phyloP scores from a whole-genome alignment of 1,140 invertebrate species.

The Eriocheir sinensis region DNA sequence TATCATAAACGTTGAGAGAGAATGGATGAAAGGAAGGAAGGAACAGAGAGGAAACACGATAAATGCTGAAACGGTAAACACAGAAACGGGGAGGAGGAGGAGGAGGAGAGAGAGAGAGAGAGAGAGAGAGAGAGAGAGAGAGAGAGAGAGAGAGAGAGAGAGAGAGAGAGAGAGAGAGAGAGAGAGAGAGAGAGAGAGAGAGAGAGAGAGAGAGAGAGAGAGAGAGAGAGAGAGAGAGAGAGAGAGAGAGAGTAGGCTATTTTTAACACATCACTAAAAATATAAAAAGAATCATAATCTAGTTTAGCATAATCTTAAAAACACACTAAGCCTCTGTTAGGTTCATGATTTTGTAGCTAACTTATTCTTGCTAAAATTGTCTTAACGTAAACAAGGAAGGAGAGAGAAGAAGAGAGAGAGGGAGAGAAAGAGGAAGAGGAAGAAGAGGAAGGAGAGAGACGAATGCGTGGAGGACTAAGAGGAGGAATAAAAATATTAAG shows the following conservation, averaged over 20 bases:
- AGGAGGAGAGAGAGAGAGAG: not conserved
- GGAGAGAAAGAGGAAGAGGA: not conserved
- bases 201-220: conserved; percentile 12
- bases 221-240: too few relatives aligned
- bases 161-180: conserved; percentile 1
- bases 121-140: not conserved
- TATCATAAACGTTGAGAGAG: not conserved
- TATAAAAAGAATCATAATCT: too few relatives aligned
- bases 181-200: conserved; percentile 22
- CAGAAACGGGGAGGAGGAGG: not conserved
- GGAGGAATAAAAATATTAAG: too few relatives aligned
- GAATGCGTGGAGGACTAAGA: too few relatives aligned
- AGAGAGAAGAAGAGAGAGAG: not conserved
- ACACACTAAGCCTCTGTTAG: too few relatives aligned
- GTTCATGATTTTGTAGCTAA: too few relatives aligned
- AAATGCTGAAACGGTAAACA: not conserved
- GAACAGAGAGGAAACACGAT: not conserved
- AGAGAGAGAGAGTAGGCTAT: too few relatives aligned
- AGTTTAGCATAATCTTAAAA: too few relatives aligned
- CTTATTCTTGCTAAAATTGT: too few relatives aligned
- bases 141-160: conserved; percentile 12
- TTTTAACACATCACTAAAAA: too few relatives aligned
- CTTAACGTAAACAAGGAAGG: too few relatives aligned
- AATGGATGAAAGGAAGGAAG: not conserved
- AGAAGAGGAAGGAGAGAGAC: not conserved